Percentiles rank a stretch among this genome's conserved stretches.
These are phyloP conservation scores for Siphamia tubifer DNA, from an alignment of 2,113 vertebrate genomes.

Conservation along the genomic window DNA sequence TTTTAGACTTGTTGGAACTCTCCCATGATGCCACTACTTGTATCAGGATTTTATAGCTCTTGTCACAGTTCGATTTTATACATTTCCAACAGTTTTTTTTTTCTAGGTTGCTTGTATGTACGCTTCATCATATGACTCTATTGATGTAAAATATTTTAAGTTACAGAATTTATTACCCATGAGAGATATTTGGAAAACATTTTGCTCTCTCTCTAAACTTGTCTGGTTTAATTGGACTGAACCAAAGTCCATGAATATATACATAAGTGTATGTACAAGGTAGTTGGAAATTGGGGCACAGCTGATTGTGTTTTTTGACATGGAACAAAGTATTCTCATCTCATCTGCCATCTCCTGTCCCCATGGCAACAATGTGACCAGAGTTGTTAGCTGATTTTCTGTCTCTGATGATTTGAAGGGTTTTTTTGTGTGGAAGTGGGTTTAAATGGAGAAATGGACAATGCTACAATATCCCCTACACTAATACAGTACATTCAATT, in stretches of 20 bases:
- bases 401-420: slow-evolving; percentile 37
- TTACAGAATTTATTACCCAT: background rate
- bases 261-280: background rate
- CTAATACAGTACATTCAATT: background rate
- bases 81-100: too few species aligned
- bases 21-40: slow-evolving; percentile 27
- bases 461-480: background rate
- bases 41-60: background rate
- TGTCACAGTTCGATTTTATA: slow-evolving; percentile 30
- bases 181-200: background rate
- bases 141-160: too few species aligned
- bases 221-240: too few species aligned
- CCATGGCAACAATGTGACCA: slow-evolving; percentile 73
- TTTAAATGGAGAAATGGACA: slow-evolving; percentile 6
- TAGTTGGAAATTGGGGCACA: background rate
- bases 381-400: slow-evolving; percentile 26
- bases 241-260: background rate
- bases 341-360: slow-evolving; percentile 58
- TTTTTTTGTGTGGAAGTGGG: slow-evolving; percentile 21
- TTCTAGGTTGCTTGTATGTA: too few species aligned
- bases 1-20: slow-evolving; percentile 13
- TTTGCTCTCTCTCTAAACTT: background rate
- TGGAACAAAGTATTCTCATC: slow-evolving; percentile 39
- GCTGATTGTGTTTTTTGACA: slow-evolving; percentile 41
- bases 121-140: too few species aligned